A percentile compares a stretch with the other conserved stretches of the same genome.
These are phyloP conservation scores for Empis stercorea DNA, from an alignment of 2,888 invertebrate species.

Conservation along the genomic window DNA sequence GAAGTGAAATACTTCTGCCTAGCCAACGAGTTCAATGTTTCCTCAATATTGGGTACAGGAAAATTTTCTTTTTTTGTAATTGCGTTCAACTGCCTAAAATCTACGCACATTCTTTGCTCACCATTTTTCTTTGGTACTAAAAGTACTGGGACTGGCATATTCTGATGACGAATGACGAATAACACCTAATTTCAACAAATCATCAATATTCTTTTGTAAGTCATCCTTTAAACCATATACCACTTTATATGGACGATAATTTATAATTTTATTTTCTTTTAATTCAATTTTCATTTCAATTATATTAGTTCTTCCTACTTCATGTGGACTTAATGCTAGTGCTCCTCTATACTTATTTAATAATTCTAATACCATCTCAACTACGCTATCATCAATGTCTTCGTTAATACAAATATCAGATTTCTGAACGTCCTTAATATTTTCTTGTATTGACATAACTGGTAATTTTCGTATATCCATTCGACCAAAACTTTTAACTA, in stretches of 20 bases:
- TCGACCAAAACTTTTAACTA: too few species aligned
- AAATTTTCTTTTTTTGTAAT: not conserved
- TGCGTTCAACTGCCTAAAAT: not conserved
- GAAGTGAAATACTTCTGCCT: not conserved
- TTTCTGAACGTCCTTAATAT: too few species aligned
- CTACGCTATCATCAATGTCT: too few species aligned
- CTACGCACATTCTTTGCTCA: not conserved
- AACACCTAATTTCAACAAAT: too few species aligned
- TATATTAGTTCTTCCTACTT: not conserved
- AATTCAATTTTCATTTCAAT: not conserved
- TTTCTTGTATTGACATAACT: too few species aligned
- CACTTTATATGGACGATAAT: too few species aligned
- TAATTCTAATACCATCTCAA: not conserved
- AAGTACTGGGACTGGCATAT: not conserved
- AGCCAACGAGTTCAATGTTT: not conserved
- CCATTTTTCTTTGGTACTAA: not conserved
- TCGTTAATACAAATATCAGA: too few species aligned
- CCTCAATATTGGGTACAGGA: not conserved
- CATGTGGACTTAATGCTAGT: not conserved
- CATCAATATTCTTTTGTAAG: not conserved
- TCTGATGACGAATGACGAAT: not conserved
- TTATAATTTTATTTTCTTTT: not conserved
- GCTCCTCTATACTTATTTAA: not conserved
- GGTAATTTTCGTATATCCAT: too few species aligned
- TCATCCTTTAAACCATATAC: not conserved